Conservation (phyloP, 2,888 invertebrate species). For the Fissipunctia ypsillon region DNA sequence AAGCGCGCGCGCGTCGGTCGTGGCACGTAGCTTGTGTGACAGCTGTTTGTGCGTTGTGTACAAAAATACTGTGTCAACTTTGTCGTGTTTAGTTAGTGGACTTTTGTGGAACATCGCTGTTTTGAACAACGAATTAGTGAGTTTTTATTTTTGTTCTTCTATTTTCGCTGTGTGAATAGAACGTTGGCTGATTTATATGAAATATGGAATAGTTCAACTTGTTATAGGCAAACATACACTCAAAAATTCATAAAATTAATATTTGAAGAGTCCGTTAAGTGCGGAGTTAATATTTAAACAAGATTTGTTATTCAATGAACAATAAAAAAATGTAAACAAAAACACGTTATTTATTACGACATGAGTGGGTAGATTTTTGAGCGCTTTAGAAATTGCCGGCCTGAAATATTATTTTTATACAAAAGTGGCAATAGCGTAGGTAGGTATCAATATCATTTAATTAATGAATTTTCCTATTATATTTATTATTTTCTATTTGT, state of each 20-base stretch:
- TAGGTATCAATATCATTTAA: not conserved
- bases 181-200: not conserved
- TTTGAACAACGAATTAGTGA: constrained; percentile 43
- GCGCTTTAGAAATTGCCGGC: not conserved
- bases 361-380: constrained; percentile 33
- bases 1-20: constrained; percentile 57
- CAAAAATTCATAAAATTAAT: constrained; percentile 3
- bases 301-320: no score
- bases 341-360: not conserved
- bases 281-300: constrained; percentile 32
- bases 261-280: constrained; percentile 33
- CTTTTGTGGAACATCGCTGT: constrained; percentile 44
- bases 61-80: constrained; percentile 53
- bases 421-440: not conserved
- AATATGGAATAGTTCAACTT: not conserved
- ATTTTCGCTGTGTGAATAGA: not conserved
- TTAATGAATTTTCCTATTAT: not conserved
- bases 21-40: constrained; percentile 33
- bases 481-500: not conserved
- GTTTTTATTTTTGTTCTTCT: constrained; percentile 9
- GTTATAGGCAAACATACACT: not conserved
- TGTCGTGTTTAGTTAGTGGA: constrained; percentile 62
- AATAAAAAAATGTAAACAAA: constrained; percentile 49
- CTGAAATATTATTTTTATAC: not conserved
- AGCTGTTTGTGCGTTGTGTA: constrained; percentile 50